Evolutionary conservation across 1,140 invertebrate genomes (phyloP), one percentile per base, ranked within the genome.

Genomic region (Procambarus clarkii): DNA sequence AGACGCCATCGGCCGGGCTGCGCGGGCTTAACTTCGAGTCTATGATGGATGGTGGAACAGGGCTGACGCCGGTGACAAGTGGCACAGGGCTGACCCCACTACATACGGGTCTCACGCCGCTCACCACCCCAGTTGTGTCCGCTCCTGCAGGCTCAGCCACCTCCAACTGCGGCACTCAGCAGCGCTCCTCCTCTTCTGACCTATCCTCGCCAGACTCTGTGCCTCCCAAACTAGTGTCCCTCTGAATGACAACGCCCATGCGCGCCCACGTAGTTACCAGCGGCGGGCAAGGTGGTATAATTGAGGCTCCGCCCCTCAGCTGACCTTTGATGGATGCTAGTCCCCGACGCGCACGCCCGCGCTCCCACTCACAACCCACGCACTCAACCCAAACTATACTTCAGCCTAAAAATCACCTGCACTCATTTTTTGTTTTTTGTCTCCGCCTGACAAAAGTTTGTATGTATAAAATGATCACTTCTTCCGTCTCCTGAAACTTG

Each of bases 31-130:
- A 98, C 94, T 98, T 98, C 94, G 98, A 98, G 92, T 97, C 97
- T 78, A 95, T 98, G 86, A 98, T 98, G 97, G 98, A 98, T 93
- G 97, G 97, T 77, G 98, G 98, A 88, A 98, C 98, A 7, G 98
- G 98, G 0, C 95, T 98, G 15, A 98, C 98, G 7, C 98, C 98
- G 0, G 96, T 98, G 21, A 93, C 87, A 21, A 92, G 91, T 13
- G 92, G 86, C 45, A 85, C 91, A 3, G 93, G 93, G 8, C 85
- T 93, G 13, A 91, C 93, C 18, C 93, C 92, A 48, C 77, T 93
- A 60, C 79, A 88, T 34, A 91, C 91, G 13, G 91, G 88, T 0
- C 86, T 93, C 18, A 92, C 92, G 34, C 89, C 93, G 4, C 92
- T 92, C 48, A 92, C 91, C 54, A 93, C 92, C 13, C 92, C 91